Evolutionary conservation across 1,140 invertebrate species (phyloP).

Genomic region (Trachymyrmex cornetzi): DNA sequence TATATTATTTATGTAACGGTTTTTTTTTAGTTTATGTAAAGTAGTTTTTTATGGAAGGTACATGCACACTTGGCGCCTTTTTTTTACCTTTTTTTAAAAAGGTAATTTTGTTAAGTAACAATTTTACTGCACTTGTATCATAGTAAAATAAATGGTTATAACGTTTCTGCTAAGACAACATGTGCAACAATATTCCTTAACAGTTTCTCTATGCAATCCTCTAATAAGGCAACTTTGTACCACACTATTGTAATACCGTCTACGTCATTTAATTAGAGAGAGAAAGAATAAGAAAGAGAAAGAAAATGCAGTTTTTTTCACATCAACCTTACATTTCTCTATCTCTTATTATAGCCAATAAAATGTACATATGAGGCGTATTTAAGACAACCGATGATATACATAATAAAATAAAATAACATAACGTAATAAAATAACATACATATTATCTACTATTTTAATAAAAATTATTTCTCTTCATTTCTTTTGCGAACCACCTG

Average conservation of each 20-base stretch:
- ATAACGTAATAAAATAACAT: too few relatives aligned
- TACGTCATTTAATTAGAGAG: not conserved
- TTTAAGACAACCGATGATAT: too few relatives aligned
- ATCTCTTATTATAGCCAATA: not conserved
- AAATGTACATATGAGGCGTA: not conserved
- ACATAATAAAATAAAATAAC: too few relatives aligned
- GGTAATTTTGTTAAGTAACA: too few relatives aligned
- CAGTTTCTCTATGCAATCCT: not conserved
- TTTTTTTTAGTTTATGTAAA: too few relatives aligned
- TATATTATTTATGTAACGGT: too few relatives aligned
- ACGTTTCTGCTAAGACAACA: not conserved
- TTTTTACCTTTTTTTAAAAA: too few relatives aligned
- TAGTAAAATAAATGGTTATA: not conserved
- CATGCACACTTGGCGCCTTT: too few relatives aligned
- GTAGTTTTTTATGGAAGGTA: too few relatives aligned
- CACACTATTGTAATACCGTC: not conserved
- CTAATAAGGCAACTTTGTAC: not conserved
- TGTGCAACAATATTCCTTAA: not conserved
- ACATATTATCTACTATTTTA: not conserved
- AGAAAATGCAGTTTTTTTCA: not conserved
- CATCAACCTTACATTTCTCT: not conserved
- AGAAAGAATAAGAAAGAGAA: not conserved
- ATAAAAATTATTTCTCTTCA: slow-evolving; percentile 13
- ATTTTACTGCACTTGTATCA: not conserved
- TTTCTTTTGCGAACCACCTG: slow-evolving; percentile 1